Evolutionary conservation across 2,113 vertebrate genomes (phyloP), one percentile per base, ranked within the genome.

Genomic region (Labrus mixtus): DNA sequence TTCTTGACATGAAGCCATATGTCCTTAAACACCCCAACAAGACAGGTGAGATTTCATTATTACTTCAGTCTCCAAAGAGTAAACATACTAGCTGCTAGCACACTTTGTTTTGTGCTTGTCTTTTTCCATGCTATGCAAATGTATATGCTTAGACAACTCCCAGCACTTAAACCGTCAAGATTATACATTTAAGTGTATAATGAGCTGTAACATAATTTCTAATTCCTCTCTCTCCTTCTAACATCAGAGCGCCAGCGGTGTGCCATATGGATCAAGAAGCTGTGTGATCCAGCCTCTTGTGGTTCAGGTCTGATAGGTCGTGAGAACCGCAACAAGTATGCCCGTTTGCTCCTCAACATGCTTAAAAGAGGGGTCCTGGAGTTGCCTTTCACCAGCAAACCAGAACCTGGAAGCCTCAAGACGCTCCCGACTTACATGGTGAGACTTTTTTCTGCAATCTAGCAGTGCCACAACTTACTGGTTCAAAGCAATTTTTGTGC

Each of bases 231-330:
- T 78, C 1, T 70, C 12, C 23, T 53, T 0, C 23, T 51, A 2
- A 41, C 23, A 2, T 15, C 79, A 99, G 98, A 97, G 73, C 95
- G 95, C 4, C 95, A 96, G 73, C 90, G 87, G 1, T 98, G 97
- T 89, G 96, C 96, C 0, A 58, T 95, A 37, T 99, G 98, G 98
- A 97, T 99, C 76, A 97, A 96, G 88, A 99, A 99, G 61, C 91
- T 99, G 19, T 98, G 96, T 7, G 97, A 97, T 29, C 96, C 96
- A 4, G 93, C 92, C 7, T 87, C 88, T 43, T 89, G 93, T 15
- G 95, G 96, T 10, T 76, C 90, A 16, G 96, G 96, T 45, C 17
- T 94, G 23, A 88, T 37, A 1, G 96, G 94, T 64, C 94, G 95
- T 68, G 96, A 94, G 91, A 98, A 97, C 65, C 93, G 97, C 46